Evolutionary conservation across 2,888 invertebrate species (phyloP).

Genomic region (Ophion slaviceki): DNA sequence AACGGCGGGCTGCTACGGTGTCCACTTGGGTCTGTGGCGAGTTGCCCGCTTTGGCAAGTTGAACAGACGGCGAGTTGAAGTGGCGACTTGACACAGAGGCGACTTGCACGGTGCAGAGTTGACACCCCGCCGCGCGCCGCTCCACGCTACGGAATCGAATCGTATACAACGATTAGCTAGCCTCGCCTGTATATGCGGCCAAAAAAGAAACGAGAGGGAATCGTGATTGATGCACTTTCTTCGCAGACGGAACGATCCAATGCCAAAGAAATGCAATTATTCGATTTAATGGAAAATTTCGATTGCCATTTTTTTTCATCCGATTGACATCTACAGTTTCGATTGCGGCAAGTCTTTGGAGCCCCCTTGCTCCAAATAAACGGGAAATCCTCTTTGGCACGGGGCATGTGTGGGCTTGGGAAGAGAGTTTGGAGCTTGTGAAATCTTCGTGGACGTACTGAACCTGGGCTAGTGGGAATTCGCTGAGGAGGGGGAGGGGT

Average conservation of each 20-base stretch:
- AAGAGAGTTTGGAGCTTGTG: no score
- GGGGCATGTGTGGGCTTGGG: background rate
- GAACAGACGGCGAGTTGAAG: no score
- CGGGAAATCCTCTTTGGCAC: background rate
- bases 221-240: conserved; percentile 13
- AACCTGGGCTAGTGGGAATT: no score
- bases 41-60: no score
- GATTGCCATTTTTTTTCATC: conserved; percentile 22
- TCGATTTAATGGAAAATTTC: conserved; percentile 44
- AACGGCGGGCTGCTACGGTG: no score
- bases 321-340: background rate
- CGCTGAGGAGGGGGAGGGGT: no score
- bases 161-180: conserved; percentile 19
- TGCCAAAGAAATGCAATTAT: conserved; percentile 42
- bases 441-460: no score
- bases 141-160: background rate
- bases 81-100: no score
- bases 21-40: no score
- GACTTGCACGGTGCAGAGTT: no score
- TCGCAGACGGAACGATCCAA: conserved; percentile 13
- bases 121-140: no score
- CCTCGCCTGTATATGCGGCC: background rate
- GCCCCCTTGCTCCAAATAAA: background rate
- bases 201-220: conserved; percentile 2
- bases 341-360: background rate